Percentiles rank a stretch among this genome's conserved stretches.
phyloP scores from a whole-genome alignment of 2,797 vertebrate genomes.

The Paramormyrops hopkinsi region DNA sequence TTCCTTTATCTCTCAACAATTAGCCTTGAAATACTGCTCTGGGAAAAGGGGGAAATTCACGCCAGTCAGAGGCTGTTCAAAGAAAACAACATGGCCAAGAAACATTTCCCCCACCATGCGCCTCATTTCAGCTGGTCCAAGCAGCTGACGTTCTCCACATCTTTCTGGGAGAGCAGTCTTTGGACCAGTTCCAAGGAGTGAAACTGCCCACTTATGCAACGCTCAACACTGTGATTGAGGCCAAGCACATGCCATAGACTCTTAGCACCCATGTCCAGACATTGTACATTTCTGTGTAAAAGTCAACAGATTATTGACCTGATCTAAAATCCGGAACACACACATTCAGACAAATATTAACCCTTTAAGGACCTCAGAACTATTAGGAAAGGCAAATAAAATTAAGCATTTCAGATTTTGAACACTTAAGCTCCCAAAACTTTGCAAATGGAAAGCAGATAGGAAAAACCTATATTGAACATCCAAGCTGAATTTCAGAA shows the following conservation, averaged over 20 bases:
- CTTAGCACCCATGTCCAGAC: constrained; percentile 20
- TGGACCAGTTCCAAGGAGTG: background rate
- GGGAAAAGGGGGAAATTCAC: too few relatives aligned
- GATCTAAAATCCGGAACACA: background rate
- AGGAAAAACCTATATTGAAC: background rate
- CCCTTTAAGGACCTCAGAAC: constrained; percentile 19
- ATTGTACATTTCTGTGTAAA: constrained; percentile 22
- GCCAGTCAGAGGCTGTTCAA: background rate
- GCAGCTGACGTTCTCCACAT: background rate
- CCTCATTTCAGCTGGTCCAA: background rate
- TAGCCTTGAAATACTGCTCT: background rate
- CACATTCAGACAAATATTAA: constrained; percentile 1
- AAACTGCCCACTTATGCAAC: background rate
- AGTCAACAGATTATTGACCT: background rate
- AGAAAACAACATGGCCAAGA: background rate
- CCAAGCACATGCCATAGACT: background rate
- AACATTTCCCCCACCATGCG: background rate
- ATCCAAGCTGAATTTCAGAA: background rate
- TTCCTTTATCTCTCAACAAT: background rate
- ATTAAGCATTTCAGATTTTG: background rate
- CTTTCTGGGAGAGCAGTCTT: background rate
- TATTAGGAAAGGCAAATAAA: background rate
- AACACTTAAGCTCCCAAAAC: background rate
- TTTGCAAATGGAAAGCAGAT: background rate
- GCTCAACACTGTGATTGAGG: background rate